Base-by-base conservation (phyloP, 2,113 vertebrate species). In the Salminus brasiliensis region DNA sequence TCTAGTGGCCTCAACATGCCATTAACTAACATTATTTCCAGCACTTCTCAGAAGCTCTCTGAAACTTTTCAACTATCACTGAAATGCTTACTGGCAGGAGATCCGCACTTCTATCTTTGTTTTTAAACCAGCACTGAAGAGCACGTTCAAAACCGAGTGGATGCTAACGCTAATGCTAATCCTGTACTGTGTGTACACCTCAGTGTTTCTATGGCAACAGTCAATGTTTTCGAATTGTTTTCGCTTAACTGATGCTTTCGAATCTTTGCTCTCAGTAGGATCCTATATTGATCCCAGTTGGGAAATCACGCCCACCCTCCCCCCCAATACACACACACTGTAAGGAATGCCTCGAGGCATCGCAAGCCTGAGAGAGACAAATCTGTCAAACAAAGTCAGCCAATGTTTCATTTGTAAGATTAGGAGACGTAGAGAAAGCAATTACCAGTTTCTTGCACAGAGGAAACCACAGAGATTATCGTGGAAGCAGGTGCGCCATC, bases 401-500 rank as follows among this genome's bases (percentile, higher is more conserved):
- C 52, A 8, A n/a, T 70, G 41, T 78, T 71, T 25, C 15, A 62
- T 53, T 52, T 39, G 52, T 5, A 36, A 70, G 68, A 39, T 36
- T 45, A 34, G 29, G 5, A 39, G 30, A 63, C 49, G 62, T 39
- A 0, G 23, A 41, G 43, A 72, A 78, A 32, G 29, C 27, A 70
- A 25, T 70, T 23, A 60, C 23, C 52, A n/a, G 68, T 55, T 13
- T 18, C 15, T 29, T 21, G 5, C 43, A 49, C 7, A 6, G 36
- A 70, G 57, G 32, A 62, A 71, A 39, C 30, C 23, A 11, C 1
- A 2, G 13, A 53, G 57, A 72, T 79, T 45, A 72, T 32, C 27
- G 45, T 39, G 41, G 52, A 63, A 47, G 27, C 55, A 78, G 76
- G 55, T 63, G 67, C 39, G 62, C 6, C 29, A 60, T 25, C 15